Base-by-base conservation (phyloP, 2,888 invertebrate genomes). In the Polyommatus icarus region DNA sequence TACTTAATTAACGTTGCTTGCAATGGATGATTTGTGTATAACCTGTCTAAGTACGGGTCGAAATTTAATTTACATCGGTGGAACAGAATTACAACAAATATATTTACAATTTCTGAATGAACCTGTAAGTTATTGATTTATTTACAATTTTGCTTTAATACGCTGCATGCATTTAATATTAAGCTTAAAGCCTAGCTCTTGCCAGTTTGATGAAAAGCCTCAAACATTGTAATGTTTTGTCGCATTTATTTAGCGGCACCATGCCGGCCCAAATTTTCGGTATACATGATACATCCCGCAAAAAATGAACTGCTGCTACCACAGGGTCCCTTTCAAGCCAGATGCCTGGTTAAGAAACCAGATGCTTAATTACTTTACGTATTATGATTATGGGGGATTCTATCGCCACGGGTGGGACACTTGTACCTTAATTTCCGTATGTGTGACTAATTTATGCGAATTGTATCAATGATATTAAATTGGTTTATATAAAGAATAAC, bases 11-110 rank as follows among this genome's bases (percentile, higher is more conserved):
- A 1, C 29, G 67, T 15, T 29, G 67, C 29, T 29, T 18, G 85
- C 80, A 76, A 94, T 96, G 92, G 88, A 87, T 1, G 87, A 87
- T 59, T 82, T 91, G 76, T 93, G 92, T 78, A 84, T 89, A 1
- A 86, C 88, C 15, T 93, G 92, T 79, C 80, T 91, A 73, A 88
- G 89, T 81, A 79, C 83, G 0, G 93, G 87, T 0, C 83, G 92
- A 77, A 91, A 88, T 80, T 79, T 92, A 18, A 84, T 81, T 78
- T 86, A 83, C 78, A 86, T 92, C 1, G 85, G 82, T 0, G 90
- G 89, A 4, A 89, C 89, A 0, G 90, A 83, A 1, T 86, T 84
- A 40, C 86, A 88, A 40, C 78, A 86, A 71, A 77, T 91, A 80
- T 93, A 88, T 82, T 83, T 85, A 1, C 87, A 91, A 86, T 91